Base-by-base conservation (phyloP, 2,797 vertebrate species). In the Poeciliopsis infans region DNA sequence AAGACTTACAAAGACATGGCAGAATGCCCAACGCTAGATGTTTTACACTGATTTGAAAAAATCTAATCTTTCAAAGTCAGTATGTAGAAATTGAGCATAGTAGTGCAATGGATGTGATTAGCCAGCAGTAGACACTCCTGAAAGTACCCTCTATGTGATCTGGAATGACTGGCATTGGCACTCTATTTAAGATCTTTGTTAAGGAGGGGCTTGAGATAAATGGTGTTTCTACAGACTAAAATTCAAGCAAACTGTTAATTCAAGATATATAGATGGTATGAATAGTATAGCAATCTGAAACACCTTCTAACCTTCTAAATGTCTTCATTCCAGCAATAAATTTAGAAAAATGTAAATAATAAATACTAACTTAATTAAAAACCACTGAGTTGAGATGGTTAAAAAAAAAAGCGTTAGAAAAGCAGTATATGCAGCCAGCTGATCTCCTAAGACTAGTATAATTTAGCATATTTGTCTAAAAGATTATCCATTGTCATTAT, bases 41-140 rank as follows among this genome's bases (percentile, higher is more conserved):
- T 87, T 86, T 91, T 69, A 87, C 88, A 53, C 74, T 8, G 45
- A 70, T 79, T 81, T 72, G 11, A 79, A 77, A 89, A 84, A 84
- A 74, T 76, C 84, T 11, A 82, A 87, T 90, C 61, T 84, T 75
- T 73, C 61, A 61, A 81, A 87, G 72, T 83, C 86, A 73, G 51
- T 75, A 43, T 74, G 78, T 78, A 75, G 49, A 81, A 85, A 81
- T 16, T 66, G 72, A 88, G 82, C 2, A 66, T 13, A 45, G 85
- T 82, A 86, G 20, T 51, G 49, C 20, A 51, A 23, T 2, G 2
- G 51, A 25, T 55, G 51, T 55, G 51, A 55, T 55, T 55, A 25
- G 51, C 51, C 25, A 4, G 51, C 20, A 55, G 51, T 55, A 77
- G 78, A 84, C 31, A 61, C 43, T 13, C 7, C 1, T 39, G 59